Evolutionary conservation across 2,888 invertebrate genomes (phyloP), one percentile per base, ranked within the genome.

Genomic region (Linyphia triangularis): DNA sequence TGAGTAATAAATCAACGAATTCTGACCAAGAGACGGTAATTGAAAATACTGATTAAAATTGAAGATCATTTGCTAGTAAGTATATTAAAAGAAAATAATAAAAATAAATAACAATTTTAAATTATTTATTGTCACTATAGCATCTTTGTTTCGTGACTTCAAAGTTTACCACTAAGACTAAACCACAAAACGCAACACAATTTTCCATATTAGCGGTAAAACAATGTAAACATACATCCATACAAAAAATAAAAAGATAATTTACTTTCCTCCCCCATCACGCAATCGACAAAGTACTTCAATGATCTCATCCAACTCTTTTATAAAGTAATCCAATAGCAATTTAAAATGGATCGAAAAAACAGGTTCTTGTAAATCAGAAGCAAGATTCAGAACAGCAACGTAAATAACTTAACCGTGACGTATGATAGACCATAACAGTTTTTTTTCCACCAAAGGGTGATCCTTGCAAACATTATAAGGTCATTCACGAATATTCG

Each of bases 401-500:
- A 65, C 51, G 84, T 57, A 85, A 84, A 84, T 70, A 78, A 78
- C 78, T 65, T 33, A 22, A 63, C 22, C 79, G 78, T 85, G 79
- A 78, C 79, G 43, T 24, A 85, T 63, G 78, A 78, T 78, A 51
- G 85, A 51, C 69, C 61, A 43, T 43, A 43, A 43, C 43, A 13
- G 51, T 51, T 51, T 51, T 51, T 51, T 51, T 16, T 5, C 30
- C 37, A 13, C n/a, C 1, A n/a, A 65, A 26, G 51, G 65, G 51
- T 26, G 57, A 40, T 85, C 57, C 69, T 75, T 69, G 57, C 61
- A 30, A 63, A 63, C 72, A 79, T 63, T 43, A 51, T 51, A 70
- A 63, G 85, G 85, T 85, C 70, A 85, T 75, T 63, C 73, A 83
- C 73, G 83, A 83, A 82, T 70, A 26, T 70, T 85, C 63, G 40